Conservation (phyloP, 2,113 vertebrate genomes). For the Rhinoptilus africanus region DNA sequence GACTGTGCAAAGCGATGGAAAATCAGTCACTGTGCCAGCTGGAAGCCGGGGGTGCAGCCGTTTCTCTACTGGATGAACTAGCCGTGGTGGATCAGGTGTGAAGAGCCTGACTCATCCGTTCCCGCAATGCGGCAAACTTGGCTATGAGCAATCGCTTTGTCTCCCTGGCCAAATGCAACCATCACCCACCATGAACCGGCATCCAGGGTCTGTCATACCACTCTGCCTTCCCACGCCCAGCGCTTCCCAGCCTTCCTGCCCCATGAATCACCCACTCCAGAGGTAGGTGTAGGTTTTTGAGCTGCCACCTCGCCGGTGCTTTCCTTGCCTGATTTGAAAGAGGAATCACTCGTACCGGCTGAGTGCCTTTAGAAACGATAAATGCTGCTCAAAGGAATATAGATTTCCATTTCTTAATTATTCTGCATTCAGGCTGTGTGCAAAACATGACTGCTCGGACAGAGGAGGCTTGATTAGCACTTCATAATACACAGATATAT, state of each 20-base stretch:
- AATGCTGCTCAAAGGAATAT: background rate
- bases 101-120: background rate
- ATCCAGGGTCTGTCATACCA: background rate
- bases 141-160: background rate
- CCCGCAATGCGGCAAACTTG: rapidly evolving
- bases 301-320: background rate
- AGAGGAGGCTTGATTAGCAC: background rate
- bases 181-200: rapidly evolving
- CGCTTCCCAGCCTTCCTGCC: background rate
- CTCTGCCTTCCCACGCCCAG: background rate
- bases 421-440: background rate
- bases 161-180: background rate
- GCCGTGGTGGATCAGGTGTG: background rate
- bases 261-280: rapidly evolving
- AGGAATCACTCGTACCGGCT: background rate
- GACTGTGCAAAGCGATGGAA: background rate
- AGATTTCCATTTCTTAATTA: background rate
- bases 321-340: background rate
- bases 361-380: background rate
- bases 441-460: rapidly evolving
- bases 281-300: background rate
- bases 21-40: rapidly evolving
- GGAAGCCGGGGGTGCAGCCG: background rate
- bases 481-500: background rate
- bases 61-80: background rate